Base-by-base conservation (phyloP, 2,888 invertebrate species). In the Ennomos quercinarius region DNA sequence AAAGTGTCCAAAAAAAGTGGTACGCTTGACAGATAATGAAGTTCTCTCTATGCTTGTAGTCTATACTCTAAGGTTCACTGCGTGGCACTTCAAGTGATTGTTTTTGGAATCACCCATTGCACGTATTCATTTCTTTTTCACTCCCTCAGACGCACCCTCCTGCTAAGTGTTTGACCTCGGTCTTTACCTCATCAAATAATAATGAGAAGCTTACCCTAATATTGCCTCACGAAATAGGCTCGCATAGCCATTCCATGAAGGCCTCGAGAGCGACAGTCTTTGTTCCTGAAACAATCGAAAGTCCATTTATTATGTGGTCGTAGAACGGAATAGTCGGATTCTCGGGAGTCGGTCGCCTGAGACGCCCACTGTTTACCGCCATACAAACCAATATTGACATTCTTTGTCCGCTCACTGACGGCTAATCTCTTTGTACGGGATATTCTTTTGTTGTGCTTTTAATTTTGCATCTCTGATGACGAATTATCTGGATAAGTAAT, bases 321-420 rank as follows among this genome's bases (percentile, higher is more conserved):
- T 70, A 74, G 77, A 76, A 76, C 73, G 73, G 74, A 77, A 80
- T 74, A 67, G 74, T 73, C 72, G 71, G 79, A 83, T 90, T 86
- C 87, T 83, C 80, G 82, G 86, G 86, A 87, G 76, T 74, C 74
- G 72, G 67, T 73, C 80, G 78, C 61, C 74, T 68, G 81, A 81
- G 78, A 76, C 80, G 71, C 72, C 75, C 76, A 72, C 73, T 88
- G 85, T 87, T 87, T 85, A 84, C 86, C 68, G 77, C 77, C 80
- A 84, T 83, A 83, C 83, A 86, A 83, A 85, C 86, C 84, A 87
- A 88, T 89, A 89, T 90, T 90, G 90, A 87, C 89, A 87, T 83
- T 86, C 78, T 79, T 90, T 89, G 87, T 87, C 83, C 81, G 78
- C 80, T 80, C 80, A 80, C 82, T 81, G 84, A 83, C 85, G 81